Conservation (phyloP, 2,888 invertebrate species). For the Kryphioiulus occultus region DNA sequence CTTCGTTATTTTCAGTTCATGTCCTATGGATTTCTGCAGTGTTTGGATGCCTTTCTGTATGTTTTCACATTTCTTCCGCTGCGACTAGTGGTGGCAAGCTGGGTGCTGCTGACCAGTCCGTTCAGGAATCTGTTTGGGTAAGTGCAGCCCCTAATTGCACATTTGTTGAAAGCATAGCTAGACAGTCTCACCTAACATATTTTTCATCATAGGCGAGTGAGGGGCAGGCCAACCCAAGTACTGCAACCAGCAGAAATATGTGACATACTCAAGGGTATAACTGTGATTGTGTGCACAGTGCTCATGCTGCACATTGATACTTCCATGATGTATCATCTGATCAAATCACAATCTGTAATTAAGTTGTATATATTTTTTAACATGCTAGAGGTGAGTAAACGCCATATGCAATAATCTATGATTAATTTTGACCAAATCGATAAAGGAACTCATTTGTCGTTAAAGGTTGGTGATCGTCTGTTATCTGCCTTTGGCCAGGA, state of each 20-base stretch:
- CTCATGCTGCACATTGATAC: conserved; percentile 93
- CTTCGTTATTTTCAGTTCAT: conserved; percentile 71
- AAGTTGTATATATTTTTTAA: conserved; percentile 99
- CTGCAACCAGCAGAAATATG: conserved; percentile 91
- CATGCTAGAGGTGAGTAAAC: conserved; percentile 85
- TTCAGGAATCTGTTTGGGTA: conserved; percentile 65
- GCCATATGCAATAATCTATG: conserved; percentile 47
- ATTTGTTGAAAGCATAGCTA: background rate
- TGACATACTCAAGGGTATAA: conserved; percentile 92
- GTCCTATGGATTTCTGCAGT: conserved; percentile 85
- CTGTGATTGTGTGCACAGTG: conserved; percentile 81
- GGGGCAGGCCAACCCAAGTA: conserved; percentile 59
- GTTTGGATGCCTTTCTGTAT: conserved; percentile 96
- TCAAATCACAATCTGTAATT: conserved; percentile 92
- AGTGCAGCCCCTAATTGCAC: background rate
- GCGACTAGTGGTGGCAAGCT: conserved; percentile 85
- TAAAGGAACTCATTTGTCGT: background rate
- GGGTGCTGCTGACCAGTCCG: conserved; percentile 78
- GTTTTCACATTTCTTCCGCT: conserved; percentile 97
- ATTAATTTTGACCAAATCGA: no score
- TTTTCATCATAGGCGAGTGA: background rate
- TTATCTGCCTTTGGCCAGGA: conserved; percentile 98
- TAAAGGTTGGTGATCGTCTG: conserved; percentile 80
- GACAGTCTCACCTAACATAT: background rate
- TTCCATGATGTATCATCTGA: conserved; percentile 95